Evolutionary conservation across 1,140 invertebrate species (phyloP).

Genomic region (Drosophila tropicalis): DNA sequence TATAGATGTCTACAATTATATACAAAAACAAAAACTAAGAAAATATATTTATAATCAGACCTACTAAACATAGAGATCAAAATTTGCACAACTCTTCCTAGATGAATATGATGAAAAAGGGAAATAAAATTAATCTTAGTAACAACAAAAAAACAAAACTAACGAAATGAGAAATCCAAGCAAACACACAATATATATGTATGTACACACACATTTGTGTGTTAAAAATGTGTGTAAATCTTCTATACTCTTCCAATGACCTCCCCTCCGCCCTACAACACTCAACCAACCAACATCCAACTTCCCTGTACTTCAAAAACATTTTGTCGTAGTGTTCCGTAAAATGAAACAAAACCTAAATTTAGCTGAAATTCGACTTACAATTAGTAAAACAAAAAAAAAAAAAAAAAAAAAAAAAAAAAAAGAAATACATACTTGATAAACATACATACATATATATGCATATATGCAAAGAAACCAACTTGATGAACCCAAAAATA

Average conservation of each 20-base stretch:
- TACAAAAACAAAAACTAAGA: conserved; percentile 51
- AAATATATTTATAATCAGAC: conserved; percentile 15
- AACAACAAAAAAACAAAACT: background rate
- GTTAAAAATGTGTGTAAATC: conserved; percentile 52
- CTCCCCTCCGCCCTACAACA: background rate
- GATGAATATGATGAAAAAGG: conserved; percentile 39
- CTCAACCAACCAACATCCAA: conserved; percentile 14
- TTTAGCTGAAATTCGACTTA: conserved; percentile 72
- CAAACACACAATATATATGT: conserved; percentile 48
- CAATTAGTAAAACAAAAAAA: conserved; percentile 64
- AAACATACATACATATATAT: conserved; percentile 35
- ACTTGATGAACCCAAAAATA: conserved; percentile 39
- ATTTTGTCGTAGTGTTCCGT: conserved; percentile 63
- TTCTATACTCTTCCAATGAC: conserved; percentile 68
- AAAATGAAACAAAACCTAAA: conserved; percentile 27
- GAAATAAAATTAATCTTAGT: conserved; percentile 67
- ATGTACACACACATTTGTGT: conserved; percentile 51
- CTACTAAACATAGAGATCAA: conserved; percentile 40
- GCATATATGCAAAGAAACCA: conserved; percentile 42
- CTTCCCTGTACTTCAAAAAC: conserved; percentile 20
- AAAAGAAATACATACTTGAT: conserved; percentile 21
- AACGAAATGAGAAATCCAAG: conserved; percentile 54
- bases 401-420: conserved; percentile 52
- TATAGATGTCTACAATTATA: conserved; percentile 78
- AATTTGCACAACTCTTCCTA: conserved; percentile 78